These are phyloP conservation scores for Brachypterus glaber DNA, from an alignment of 2,888 invertebrate species.

Conservation along the genomic window DNA sequence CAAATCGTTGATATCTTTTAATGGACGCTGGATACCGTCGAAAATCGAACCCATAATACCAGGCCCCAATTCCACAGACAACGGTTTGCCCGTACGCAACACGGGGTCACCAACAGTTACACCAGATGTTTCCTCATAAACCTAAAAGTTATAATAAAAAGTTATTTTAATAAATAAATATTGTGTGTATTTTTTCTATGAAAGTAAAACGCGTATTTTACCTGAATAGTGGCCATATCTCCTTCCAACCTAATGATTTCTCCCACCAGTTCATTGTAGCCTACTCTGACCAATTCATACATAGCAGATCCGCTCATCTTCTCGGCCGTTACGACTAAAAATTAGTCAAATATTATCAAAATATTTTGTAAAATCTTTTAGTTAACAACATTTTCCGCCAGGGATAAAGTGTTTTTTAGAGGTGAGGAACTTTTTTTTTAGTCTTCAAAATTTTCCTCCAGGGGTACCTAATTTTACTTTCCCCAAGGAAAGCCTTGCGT, in stretches of 20 bases:
- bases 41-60: slow-evolving; percentile 99
- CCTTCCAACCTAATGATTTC: slow-evolving; percentile 99
- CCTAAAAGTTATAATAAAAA: slow-evolving; percentile 40
- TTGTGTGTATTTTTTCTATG: neutral
- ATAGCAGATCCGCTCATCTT: slow-evolving; percentile 99
- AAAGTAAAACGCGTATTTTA: too few species aligned
- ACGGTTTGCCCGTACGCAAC: slow-evolving; percentile 93
- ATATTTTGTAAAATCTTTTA: slow-evolving; percentile 2
- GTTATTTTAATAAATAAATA: slow-evolving; percentile 1
- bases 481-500: too few species aligned
- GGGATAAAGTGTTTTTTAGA: too few species aligned
- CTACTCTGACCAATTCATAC: slow-evolving; percentile 99
- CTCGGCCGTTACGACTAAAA: slow-evolving; percentile 94
- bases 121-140: slow-evolving; percentile 92
- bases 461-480: too few species aligned
- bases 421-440: too few species aligned
- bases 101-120: slow-evolving; percentile 99
- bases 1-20: slow-evolving; percentile 91
- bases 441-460: too few species aligned
- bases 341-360: slow-evolving; percentile 9
- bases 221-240: slow-evolving; percentile 99
- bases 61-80: slow-evolving; percentile 97
- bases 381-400: slow-evolving; percentile 5
- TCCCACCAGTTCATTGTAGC: slow-evolving; percentile 95
- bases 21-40: slow-evolving; percentile 98